These are phyloP conservation scores for Cataglyphis albicans DNA, from an alignment of 2,888 invertebrate species.

Conservation along the genomic window DNA sequence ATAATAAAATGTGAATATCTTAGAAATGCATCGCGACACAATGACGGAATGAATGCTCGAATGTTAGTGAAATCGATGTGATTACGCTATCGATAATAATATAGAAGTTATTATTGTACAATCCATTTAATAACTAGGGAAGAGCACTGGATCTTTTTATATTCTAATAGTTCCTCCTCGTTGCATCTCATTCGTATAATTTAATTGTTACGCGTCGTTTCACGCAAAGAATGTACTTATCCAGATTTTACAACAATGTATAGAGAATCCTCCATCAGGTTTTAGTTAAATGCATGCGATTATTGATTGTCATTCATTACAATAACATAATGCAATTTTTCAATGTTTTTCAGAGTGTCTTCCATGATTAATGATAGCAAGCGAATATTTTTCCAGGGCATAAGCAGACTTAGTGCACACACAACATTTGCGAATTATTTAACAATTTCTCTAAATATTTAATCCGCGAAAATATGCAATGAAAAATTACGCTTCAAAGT, in stretches of 20 bases:
- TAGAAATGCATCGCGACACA: constrained; percentile 62
- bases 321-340: constrained; percentile 39
- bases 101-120: constrained; percentile 73
- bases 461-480: background rate
- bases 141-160: constrained; percentile 81
- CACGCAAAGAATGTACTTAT: constrained; percentile 72
- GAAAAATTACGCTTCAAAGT: background rate
- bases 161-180: constrained; percentile 76
- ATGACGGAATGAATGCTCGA: constrained; percentile 64
- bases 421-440: constrained; percentile 3
- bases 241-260: constrained; percentile 62
- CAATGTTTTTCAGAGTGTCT: constrained; percentile 61
- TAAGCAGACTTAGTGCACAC: constrained; percentile 7
- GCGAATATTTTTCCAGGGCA: constrained; percentile 12
- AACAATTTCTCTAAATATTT: background rate
- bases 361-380: constrained; percentile 66
- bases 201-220: constrained; percentile 69
- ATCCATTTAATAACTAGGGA: constrained; percentile 73
- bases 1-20: constrained; percentile 57
- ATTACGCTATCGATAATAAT: constrained; percentile 66
- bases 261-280: constrained; percentile 30
- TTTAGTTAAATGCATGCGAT: constrained; percentile 44
- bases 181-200: constrained; percentile 73
- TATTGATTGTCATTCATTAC: constrained; percentile 47
- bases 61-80: constrained; percentile 63